These are phyloP conservation scores for Hemicordylus capensis DNA, from an alignment of 2,113 vertebrate genomes.

Conservation along the genomic window DNA sequence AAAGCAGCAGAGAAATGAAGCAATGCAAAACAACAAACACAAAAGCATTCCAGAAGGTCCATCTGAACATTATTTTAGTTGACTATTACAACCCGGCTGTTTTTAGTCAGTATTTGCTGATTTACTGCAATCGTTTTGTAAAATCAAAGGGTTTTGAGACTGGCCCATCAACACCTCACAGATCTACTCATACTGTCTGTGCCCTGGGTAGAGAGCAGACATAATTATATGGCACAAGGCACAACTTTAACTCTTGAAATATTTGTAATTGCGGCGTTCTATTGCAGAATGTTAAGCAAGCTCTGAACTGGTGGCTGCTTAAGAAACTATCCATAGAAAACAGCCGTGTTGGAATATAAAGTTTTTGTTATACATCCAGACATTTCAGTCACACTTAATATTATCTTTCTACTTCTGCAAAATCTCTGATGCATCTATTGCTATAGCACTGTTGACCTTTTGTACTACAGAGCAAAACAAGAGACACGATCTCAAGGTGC, in stretches of 20 bases:
- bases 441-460: too few species aligned
- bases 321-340: neutral
- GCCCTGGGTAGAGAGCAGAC: neutral
- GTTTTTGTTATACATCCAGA: neutral
- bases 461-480: too few species aligned
- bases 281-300: neutral
- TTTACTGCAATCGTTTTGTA: neutral
- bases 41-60: neutral
- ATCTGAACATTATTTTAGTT: neutral
- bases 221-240: neutral
- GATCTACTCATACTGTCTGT: neutral
- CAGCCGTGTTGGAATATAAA: neutral
- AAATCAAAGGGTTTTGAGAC: neutral
- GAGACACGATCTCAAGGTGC: too few species aligned
- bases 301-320: neutral
- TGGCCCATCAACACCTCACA: neutral
- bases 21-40: neutral
- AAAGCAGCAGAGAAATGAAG: slow-evolving; percentile 3
- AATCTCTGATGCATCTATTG: neutral
- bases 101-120: neutral
- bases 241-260: neutral
- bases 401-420: neutral
- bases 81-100: neutral
- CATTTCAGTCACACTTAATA: neutral
- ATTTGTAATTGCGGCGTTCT: neutral